phyloP scores from a whole-genome alignment of 2,797 vertebrate species.

The Eurystomus glaucurus region DNA sequence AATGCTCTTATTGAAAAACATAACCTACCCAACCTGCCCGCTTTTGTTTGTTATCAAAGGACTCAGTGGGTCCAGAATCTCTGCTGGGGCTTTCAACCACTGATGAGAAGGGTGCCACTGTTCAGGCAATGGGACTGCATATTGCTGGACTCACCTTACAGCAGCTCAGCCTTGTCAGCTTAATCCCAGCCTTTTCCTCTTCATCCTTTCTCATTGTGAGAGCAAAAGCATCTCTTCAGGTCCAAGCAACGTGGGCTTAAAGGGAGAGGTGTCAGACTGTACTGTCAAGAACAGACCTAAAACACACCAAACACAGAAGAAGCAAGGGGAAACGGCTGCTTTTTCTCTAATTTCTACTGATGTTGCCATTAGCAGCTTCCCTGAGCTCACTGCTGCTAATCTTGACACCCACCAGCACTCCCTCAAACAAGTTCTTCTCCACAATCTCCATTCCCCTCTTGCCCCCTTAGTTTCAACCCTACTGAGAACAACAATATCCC shows the following conservation, averaged over 20 bases:
- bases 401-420: neutral
- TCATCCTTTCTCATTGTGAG: neutral
- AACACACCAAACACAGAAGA: neutral
- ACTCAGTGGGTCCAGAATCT: neutral
- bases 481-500: neutral
- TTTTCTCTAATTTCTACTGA: neutral
- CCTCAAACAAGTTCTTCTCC: neutral
- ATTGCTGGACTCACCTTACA: neutral
- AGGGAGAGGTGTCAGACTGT: neutral
- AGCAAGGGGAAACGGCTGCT: fast-evolving
- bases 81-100: neutral
- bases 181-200: neutral
- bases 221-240: neutral
- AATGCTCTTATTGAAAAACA: neutral
- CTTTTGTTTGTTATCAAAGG: neutral
- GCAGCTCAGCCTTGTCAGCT: neutral
- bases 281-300: neutral
- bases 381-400: neutral
- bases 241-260: neutral
- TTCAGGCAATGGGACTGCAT: neutral
- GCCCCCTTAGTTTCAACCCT: neutral
- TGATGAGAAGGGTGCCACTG: fast-evolving
- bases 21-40: neutral
- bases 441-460: neutral
- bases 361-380: neutral